Percentiles rank a stretch among this genome's conserved stretches.
These are phyloP conservation scores for Nyctalus aviator DNA, from an alignment of 2,797 vertebrate species.

Conservation along the genomic window DNA sequence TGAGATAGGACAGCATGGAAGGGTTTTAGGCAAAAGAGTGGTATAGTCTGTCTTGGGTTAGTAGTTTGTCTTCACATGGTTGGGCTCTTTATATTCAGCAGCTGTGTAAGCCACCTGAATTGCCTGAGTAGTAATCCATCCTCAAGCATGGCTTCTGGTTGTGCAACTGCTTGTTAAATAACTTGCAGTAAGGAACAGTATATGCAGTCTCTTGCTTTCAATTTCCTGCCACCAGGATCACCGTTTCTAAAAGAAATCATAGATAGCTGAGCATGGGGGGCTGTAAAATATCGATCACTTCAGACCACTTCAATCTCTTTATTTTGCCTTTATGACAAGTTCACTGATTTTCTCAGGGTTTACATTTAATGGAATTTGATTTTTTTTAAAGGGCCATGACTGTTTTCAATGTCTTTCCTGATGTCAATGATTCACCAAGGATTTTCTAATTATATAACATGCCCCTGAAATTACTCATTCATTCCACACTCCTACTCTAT, in stretches of 20 bases:
- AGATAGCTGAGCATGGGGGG: not conserved
- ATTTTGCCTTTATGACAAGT: conserved; percentile 68
- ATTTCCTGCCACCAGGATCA: conserved; percentile 49
- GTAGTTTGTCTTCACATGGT: not conserved
- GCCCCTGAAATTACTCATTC: conserved; percentile 46
- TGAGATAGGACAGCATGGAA: not conserved
- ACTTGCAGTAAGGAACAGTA: not conserved
- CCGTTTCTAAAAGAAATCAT: conserved; percentile 60
- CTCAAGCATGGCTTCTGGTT: not conserved
- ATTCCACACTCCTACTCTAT: conserved; percentile 31
- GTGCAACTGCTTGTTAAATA: not conserved
- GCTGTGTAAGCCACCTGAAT: not conserved
- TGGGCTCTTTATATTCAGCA: not conserved
- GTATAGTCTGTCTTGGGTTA: not conserved
- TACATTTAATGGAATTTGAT: conserved; percentile 72
- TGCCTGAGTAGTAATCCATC: not conserved
- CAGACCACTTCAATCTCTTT: conserved; percentile 15
- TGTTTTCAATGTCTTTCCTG: conserved; percentile 73
- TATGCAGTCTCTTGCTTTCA: conserved; percentile 41
- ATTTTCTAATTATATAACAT: conserved; percentile 70
- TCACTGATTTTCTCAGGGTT: conserved; percentile 66
- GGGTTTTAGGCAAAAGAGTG: not conserved
- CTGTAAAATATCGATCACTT: conserved; percentile 43
- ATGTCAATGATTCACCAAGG: conserved; percentile 36
- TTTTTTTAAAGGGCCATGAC: conserved; percentile 57